Percentiles rank a stretch among this genome's conserved stretches.
phyloP scores from a whole-genome alignment of 1,140 invertebrate species.

The Zaprionus tsacasi region DNA sequence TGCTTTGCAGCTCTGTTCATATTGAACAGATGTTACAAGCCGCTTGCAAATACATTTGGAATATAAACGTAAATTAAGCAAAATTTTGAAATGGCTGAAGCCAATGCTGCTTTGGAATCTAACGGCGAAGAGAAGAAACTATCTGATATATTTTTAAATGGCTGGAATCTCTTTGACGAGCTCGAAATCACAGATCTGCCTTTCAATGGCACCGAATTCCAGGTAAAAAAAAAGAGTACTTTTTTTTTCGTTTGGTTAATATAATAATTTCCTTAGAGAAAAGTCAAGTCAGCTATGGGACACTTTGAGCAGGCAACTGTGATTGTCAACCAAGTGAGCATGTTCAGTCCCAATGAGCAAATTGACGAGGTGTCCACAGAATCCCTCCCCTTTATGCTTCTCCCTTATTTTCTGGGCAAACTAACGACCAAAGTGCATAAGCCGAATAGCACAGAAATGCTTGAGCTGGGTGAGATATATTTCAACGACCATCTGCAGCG shows the following conservation, averaged over 20 bases:
- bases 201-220: slow-evolving; percentile 87
- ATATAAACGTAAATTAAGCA: background rate
- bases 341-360: slow-evolving; percentile 95
- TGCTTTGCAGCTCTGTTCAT: background rate
- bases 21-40: slow-evolving; percentile 40
- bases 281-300: slow-evolving; percentile 89
- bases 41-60: slow-evolving; percentile 18
- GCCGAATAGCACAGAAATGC: slow-evolving; percentile 87
- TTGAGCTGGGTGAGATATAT: slow-evolving; percentile 92
- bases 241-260: slow-evolving; percentile 30
- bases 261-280: slow-evolving; percentile 85
- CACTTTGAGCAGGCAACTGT: slow-evolving; percentile 91
- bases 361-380: slow-evolving; percentile 94
- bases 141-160: slow-evolving; percentile 86
- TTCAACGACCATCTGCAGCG: slow-evolving; percentile 93
- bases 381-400: slow-evolving; percentile 92
- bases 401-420: slow-evolving; percentile 93
- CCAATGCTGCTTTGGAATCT: slow-evolving; percentile 26
- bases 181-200: slow-evolving; percentile 86
- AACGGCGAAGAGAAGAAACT: slow-evolving; percentile 64
- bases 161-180: slow-evolving; percentile 86
- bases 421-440: slow-evolving; percentile 87
- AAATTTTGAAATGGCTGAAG: slow-evolving; percentile 55
- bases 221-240: slow-evolving; percentile 82
- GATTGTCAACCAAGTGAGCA: slow-evolving; percentile 90